phyloP scores from a whole-genome alignment of 2,888 invertebrate species.

The Synanthedon formicaeformis region DNA sequence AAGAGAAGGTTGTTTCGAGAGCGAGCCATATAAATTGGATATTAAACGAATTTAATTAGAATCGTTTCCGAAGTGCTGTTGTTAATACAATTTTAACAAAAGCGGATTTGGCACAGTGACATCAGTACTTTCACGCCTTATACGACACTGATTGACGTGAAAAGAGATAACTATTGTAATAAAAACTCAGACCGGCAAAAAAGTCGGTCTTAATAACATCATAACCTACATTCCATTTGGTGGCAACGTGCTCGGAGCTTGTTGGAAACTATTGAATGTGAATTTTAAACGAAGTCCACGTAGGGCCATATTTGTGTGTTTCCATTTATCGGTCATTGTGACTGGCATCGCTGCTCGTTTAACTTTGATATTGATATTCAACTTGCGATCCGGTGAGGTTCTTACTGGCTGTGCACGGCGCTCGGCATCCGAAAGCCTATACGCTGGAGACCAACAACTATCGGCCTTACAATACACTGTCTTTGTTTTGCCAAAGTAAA shows the following conservation, averaged over 20 bases:
- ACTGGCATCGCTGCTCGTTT: slow-evolving; percentile 42
- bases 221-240: slow-evolving; percentile 65
- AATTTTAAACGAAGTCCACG: slow-evolving; percentile 55
- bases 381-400: slow-evolving; percentile 31
- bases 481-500: slow-evolving; percentile 18
- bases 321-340: slow-evolving; percentile 63
- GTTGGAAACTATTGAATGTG: slow-evolving; percentile 45
- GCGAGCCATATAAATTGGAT: too few species aligned
- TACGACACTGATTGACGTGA: slow-evolving; percentile 60
- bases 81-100: slow-evolving; percentile 32
- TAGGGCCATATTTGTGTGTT: slow-evolving; percentile 62
- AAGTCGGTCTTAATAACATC: slow-evolving; percentile 62
- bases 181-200: slow-evolving; percentile 59
- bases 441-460: slow-evolving; percentile 42
- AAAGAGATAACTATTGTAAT: slow-evolving; percentile 62
- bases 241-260: slow-evolving; percentile 39
- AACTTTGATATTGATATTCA: slow-evolving; percentile 66
- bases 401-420: slow-evolving; percentile 8
- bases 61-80: slow-evolving; percentile 10
- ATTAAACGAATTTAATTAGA: slow-evolving; percentile 2
- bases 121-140: slow-evolving; percentile 65
- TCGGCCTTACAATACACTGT: slow-evolving; percentile 26
- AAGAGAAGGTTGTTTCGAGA: too few species aligned
- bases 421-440: slow-evolving; percentile 34
- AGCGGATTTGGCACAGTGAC: slow-evolving; percentile 50